phyloP scores from a whole-genome alignment of 53 echinoderm and acorn worm genomes.

The Holothuria scabra region DNA sequence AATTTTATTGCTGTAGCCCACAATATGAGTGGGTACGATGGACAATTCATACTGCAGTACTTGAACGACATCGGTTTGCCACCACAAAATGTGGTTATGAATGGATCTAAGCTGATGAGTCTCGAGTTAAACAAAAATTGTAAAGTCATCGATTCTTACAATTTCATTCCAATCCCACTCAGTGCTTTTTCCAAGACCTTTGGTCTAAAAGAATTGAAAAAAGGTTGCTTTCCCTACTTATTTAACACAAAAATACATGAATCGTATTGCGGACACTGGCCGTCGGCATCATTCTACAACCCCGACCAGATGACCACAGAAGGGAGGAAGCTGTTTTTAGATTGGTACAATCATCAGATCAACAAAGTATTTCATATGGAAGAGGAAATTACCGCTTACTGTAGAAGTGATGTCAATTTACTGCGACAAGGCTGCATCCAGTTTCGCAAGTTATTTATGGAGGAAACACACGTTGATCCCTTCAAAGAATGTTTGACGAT shows the following conservation, averaged over 20 bases:
- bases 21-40: no score
- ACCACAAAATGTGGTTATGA: no score
- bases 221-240: slow-evolving; percentile 19
- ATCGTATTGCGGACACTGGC: background rate
- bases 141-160: no score
- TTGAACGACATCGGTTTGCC: slow-evolving; percentile 11
- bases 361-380: no score
- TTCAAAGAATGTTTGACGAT: slow-evolving; percentile 67
- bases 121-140: background rate
- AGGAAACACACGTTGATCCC: slow-evolving; percentile 53
- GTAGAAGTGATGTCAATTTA: no score
- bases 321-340: background rate
- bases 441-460: no score
- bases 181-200: slow-evolving; percentile 13
- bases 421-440: no score
- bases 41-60: slow-evolving; percentile 34
- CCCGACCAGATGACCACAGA: background rate
- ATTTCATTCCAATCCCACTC: slow-evolving; percentile 31
- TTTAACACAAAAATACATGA: background rate
- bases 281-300: no score
- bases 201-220: background rate
- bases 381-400: no score
- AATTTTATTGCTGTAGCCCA: no score
- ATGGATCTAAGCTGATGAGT: slow-evolving; percentile 48
- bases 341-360: no score